Conservation (phyloP, 2,113 vertebrate species). For the Mugil cephalus region DNA sequence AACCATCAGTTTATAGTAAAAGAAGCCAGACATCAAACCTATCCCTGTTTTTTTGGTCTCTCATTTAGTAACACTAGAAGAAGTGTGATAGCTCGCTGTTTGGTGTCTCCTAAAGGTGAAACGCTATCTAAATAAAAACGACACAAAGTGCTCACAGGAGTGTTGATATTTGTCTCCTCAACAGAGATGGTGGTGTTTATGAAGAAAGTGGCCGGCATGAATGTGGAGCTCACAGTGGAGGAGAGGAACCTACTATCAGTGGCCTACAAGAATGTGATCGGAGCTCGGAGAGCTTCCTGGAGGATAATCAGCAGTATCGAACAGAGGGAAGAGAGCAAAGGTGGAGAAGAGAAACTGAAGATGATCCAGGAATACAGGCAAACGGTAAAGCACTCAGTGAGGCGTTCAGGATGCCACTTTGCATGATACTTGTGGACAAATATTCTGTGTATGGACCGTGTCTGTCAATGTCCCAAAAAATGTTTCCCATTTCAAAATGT, state of each 20-base stretch:
- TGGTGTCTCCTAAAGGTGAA: not conserved
- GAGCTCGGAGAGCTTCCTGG: slow-evolving; percentile 98
- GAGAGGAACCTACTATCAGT: slow-evolving; percentile 98
- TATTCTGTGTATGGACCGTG: no score
- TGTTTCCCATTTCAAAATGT: slow-evolving; percentile 4
- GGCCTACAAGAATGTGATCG: slow-evolving; percentile 99
- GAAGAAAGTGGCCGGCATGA: slow-evolving; percentile 97
- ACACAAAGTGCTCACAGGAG: not conserved
- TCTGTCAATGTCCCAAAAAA: not conserved
- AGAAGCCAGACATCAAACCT: not conserved
- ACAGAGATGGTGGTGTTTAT: slow-evolving; percentile 99
- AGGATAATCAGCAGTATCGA: slow-evolving; percentile 99
- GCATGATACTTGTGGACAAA: not conserved
- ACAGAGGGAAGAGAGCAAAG: slow-evolving; percentile 98
- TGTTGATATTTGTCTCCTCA: slow-evolving; percentile 8
- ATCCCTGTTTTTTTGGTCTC: no score
- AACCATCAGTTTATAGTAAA: not conserved
- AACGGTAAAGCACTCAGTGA: slow-evolving; percentile 85
- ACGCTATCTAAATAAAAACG: not conserved
- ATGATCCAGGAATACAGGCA: slow-evolving; percentile 99
- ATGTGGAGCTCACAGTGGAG: slow-evolving; percentile 97
- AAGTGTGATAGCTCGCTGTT: no score
- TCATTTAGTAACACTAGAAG: no score
- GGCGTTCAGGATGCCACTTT: not conserved
- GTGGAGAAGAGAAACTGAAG: slow-evolving; percentile 95